These are phyloP conservation scores for Lithophane semibrunnea DNA, from an alignment of 2,888 invertebrate species.

Conservation along the genomic window DNA sequence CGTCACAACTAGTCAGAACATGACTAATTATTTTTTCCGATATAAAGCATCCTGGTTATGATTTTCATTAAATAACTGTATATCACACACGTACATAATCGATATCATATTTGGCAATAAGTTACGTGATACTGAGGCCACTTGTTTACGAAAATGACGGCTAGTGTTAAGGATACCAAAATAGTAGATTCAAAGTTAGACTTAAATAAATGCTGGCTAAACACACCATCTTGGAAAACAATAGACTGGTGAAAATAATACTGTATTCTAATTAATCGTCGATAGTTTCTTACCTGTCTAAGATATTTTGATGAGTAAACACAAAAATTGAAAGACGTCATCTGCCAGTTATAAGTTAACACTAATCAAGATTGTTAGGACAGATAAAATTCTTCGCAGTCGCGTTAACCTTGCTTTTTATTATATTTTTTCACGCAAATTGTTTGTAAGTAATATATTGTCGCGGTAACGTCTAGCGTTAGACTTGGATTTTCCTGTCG, in stretches of 20 bases:
- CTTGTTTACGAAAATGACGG: not conserved
- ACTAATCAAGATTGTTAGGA: conserved; percentile 41
- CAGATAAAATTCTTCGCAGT: conserved; percentile 35
- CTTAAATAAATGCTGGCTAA: not conserved
- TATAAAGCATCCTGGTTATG: conserved; percentile 24
- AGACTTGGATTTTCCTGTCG: conserved; percentile 53
- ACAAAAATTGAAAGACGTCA: conserved; percentile 33
- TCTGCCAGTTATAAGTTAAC: conserved; percentile 31
- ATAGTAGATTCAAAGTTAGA: not conserved
- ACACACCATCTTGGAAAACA: not conserved
- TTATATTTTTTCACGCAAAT: conserved; percentile 51
- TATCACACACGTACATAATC: not conserved
- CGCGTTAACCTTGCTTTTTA: conserved; percentile 31
- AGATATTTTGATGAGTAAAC: conserved; percentile 44
- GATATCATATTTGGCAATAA: conserved; percentile 5
- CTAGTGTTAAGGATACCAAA: conserved; percentile 1
- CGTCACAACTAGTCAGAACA: conserved; percentile 47
- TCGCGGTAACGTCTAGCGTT: conserved; percentile 53
- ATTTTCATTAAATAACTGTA: conserved; percentile 30
- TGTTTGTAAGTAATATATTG: conserved; percentile 49
- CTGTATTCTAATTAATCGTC: not conserved
- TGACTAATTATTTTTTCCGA: conserved; percentile 45
- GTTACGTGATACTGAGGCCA: not conserved
- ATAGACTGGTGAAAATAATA: not conserved
- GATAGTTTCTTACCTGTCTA: conserved; percentile 44